phyloP scores from a whole-genome alignment of 2,797 vertebrate species.

The Apogon talboti region DNA sequence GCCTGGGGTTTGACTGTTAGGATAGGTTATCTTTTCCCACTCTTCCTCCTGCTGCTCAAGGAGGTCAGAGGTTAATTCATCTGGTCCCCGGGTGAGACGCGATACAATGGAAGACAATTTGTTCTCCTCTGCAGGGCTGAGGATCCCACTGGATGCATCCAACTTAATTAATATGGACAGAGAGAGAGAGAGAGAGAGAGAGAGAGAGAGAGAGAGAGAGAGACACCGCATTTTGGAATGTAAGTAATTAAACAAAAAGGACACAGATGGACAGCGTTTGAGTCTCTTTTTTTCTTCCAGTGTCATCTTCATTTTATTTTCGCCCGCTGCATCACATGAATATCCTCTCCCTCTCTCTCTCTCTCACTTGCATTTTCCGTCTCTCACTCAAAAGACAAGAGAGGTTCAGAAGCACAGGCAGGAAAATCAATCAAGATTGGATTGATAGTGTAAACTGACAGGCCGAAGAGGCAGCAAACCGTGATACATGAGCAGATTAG shows the following conservation, averaged over 20 bases:
- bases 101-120: slow-evolving; percentile 69
- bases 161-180: too few species aligned
- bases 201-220: too few species aligned
- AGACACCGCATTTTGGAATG: too few species aligned
- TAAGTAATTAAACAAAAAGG: too few species aligned
- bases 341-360: too few species aligned
- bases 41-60: slow-evolving; percentile 53
- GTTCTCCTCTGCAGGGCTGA: slow-evolving; percentile 56
- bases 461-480: slow-evolving; percentile 62
- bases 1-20: slow-evolving; percentile 33
- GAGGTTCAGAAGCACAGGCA: slow-evolving; percentile 51
- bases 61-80: slow-evolving; percentile 73
- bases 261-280: too few species aligned
- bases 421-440: slow-evolving; percentile 74
- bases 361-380: slow-evolving; percentile 46
- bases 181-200: too few species aligned
- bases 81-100: slow-evolving; percentile 52
- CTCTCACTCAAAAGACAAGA: slow-evolving; percentile 60
- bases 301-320: too few species aligned
- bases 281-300: too few species aligned
- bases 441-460: slow-evolving; percentile 75
- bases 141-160: slow-evolving; percentile 20
- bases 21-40: slow-evolving; percentile 55
- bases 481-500: slow-evolving; percentile 66
- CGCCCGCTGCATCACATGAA: too few species aligned